Base-by-base conservation (phyloP, 2,797 vertebrate genomes). In the Loriculus beryllinus region DNA sequence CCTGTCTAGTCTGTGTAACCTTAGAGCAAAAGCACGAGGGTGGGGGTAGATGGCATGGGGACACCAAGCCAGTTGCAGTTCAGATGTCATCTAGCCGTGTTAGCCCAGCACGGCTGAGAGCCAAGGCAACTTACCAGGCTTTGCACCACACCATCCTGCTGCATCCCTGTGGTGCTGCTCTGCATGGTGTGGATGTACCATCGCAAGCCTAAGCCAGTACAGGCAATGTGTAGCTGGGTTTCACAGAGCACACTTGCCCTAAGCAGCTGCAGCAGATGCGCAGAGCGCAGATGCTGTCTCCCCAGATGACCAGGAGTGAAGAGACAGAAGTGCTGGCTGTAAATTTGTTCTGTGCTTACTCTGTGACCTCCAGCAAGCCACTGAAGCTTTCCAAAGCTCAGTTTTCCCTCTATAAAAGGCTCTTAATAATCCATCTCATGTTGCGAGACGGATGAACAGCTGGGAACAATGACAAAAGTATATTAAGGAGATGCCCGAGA, bases 191-290 rank as follows among this genome's bases (percentile, higher is more conserved):
- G 82, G 40, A 64, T 87, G 69, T 65, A n/a, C 54, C 57, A 63
- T 22, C 0, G 0, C 29, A 45, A 78, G 69, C 67, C 76, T 62
- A n/a, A 1, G 26, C 37, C 69, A 83, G 80, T 39, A 48, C 35
- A 82, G 35, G 59, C 63, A 65, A 52, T 1, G 0, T 2, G 0
- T 21, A 48, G 67, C 42, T 2, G 6, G 29, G 47, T 39, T 93
- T 90, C 88, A 67, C 63, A 70, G 54, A 51, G 56, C 39, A 67
- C 71, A 79, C 37, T 74, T 45, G 74, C 90, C 90, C 33, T 26
- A 29, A 83, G 92, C 86, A 89, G 83, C 79, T 86, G 59, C 62
- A 89, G 72, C 93, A 95, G 72, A 88, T 92, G 82, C 71, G 81
- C 65, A 72, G 65, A 70, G 51, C 7, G 0, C 79, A 95, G 76